A percentile compares a stretch with the other conserved stretches of the same genome.
These are phyloP conservation scores for Patella ulyssiponensis DNA, from an alignment of 2,888 invertebrate genomes.

Conservation along the genomic window DNA sequence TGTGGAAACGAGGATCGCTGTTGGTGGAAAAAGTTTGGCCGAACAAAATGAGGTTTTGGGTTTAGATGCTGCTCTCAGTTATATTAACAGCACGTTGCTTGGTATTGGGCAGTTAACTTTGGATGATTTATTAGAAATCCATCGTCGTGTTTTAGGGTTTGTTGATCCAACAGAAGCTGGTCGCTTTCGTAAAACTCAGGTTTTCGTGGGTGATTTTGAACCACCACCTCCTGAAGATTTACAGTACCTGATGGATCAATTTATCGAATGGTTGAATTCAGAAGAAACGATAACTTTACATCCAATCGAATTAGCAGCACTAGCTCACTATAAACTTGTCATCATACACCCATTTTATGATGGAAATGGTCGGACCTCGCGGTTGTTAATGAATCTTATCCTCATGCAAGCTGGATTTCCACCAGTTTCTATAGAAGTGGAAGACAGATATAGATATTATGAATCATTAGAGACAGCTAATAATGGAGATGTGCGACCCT, in stretches of 20 bases:
- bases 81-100: conserved; percentile 80
- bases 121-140: conserved; percentile 92
- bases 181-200: conserved; percentile 80
- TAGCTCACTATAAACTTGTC: conserved; percentile 96
- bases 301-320: conserved; percentile 93
- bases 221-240: conserved; percentile 91
- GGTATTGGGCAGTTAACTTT: conserved; percentile 82
- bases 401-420: conserved; percentile 94
- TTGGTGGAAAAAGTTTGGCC: conserved; percentile 91
- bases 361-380: conserved; percentile 95
- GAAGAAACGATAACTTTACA: conserved; percentile 88
- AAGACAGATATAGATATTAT: conserved; percentile 81
- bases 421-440: conserved; percentile 93
- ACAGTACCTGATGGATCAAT: conserved; percentile 85
- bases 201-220: conserved; percentile 94
- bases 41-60: conserved; percentile 96
- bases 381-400: conserved; percentile 95
- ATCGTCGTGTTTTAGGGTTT: conserved; percentile 91
- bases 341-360: conserved; percentile 97
- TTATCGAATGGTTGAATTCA: conserved; percentile 91
- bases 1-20: conserved; percentile 85
- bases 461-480: conserved; percentile 92
- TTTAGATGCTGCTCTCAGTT: conserved; percentile 94
- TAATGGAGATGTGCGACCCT: conserved; percentile 94
- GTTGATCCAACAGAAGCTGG: conserved; percentile 95